Base-by-base conservation (phyloP, 1,140 invertebrate genomes). In the Propsilocerus akamusi region DNA sequence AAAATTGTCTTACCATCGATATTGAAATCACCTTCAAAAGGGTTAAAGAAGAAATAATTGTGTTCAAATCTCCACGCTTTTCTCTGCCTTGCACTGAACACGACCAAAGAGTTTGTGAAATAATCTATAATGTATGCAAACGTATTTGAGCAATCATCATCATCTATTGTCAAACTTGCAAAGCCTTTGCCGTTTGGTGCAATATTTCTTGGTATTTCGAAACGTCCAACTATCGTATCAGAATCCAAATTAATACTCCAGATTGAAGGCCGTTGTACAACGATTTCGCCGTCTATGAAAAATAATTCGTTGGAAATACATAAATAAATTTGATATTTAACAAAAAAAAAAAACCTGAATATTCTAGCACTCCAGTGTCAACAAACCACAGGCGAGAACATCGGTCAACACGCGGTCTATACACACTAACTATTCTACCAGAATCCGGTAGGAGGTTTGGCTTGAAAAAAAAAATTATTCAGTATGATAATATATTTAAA, bases 321-420 rank as follows among this genome's bases (percentile, higher is more conserved):
- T 49, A 5, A 34, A 17, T 25, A 49, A 4, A 25, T 26, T 14
- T 49, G 17, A 26, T 24, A 26, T 28, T 30, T 49, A 4, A 6
- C 20, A 50, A 23, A 26, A 17, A 49, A 46, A 25, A 49, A 48
- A 53, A 34, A 54, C 61, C 54, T 49, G 61, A 60, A 51, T 59
- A 62, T 48, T 65, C 63, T 23, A 64, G 22, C 2, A 41, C 34
- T 3, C 51, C 59, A 62, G 47, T 48, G 30, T 32, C 17, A 4
- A 84, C 71, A 56, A 78, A 75, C 82, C 82, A 85, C 2, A 85
- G 63, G n/a, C 82, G 63, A 47, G 75, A 71, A 52, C 81, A 84
- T 0, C 58, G 62, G 59, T 85, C 82, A 10, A 79, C 67, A 14
- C 73, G 72, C 1, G 77, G 70, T 22, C 81, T 65, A 53, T 83